Conservation (phyloP, 2,888 invertebrate species). For the Agrilus biguttatus region DNA sequence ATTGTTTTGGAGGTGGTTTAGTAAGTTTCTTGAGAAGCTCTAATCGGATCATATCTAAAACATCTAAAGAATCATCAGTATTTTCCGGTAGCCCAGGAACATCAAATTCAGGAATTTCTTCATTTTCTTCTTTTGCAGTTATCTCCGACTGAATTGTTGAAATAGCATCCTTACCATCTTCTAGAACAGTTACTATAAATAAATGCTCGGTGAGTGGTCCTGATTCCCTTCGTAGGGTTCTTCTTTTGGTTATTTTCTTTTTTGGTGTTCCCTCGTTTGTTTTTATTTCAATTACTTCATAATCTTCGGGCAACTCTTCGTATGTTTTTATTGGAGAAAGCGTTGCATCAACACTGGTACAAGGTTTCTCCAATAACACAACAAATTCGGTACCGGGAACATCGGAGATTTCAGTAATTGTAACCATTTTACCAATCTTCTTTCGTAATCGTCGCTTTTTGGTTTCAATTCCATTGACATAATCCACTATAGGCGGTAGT, state of each 20-base stretch:
- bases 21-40: constrained; percentile 22
- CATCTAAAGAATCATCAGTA: constrained; percentile 19
- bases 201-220: constrained; percentile 15
- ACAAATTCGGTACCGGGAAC: too few relatives aligned
- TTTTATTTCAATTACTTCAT: constrained; percentile 28
- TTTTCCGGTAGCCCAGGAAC: constrained; percentile 24
- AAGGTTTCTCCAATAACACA: too few relatives aligned
- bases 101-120: constrained; percentile 10
- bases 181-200: constrained; percentile 18
- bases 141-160: constrained; percentile 15
- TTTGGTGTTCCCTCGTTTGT: constrained; percentile 26
- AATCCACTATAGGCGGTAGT: too few relatives aligned
- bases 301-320: constrained; percentile 22
- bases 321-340: too few relatives aligned
- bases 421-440: constrained; percentile 12
- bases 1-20: constrained; percentile 16
- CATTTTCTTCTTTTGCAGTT: constrained; percentile 7
- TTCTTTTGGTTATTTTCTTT: constrained; percentile 22
- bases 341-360: too few relatives aligned
- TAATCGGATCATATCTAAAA: constrained; percentile 20
- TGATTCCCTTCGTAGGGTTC: constrained; percentile 13
- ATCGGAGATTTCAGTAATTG: constrained; percentile 16
- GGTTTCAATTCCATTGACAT: constrained; percentile 12
- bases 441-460: constrained; percentile 16
- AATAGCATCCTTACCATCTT: constrained; percentile 24